phyloP scores from a whole-genome alignment of 92 coral and sea anemone genomes.

The Phymanthus crucifer region DNA sequence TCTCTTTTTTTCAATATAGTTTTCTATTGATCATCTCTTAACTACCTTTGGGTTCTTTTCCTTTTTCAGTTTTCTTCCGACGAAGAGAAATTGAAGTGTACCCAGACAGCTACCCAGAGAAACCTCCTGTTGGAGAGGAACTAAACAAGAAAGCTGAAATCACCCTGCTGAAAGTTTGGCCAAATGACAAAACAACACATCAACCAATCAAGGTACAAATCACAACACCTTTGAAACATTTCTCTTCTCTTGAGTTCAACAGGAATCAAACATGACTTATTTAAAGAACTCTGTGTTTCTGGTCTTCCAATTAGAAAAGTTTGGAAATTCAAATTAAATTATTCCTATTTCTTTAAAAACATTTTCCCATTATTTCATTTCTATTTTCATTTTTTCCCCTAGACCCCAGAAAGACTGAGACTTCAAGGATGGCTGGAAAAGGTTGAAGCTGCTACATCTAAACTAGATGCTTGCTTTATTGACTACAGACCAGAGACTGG shows the following conservation, averaged over 20 bases:
- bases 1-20: not conserved
- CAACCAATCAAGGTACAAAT: constrained; percentile 82
- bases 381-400: constrained; percentile 1
- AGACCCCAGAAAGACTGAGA: constrained; percentile 95
- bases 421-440: constrained; percentile 93
- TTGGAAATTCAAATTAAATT: constrained; percentile 29
- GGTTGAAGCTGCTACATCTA: constrained; percentile 86
- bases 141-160: constrained; percentile 95
- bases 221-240: not conserved
- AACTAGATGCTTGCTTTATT: constrained; percentile 82
- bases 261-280: no score
- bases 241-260: not conserved
- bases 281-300: constrained; percentile 29
- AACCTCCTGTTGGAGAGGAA: constrained; percentile 91
- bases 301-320: constrained; percentile 14
- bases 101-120: constrained; percentile 82
- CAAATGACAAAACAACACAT: constrained; percentile 90
- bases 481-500: constrained; percentile 89
- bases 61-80: constrained; percentile 75
- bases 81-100: constrained; percentile 98
- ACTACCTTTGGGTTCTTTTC: not conserved
- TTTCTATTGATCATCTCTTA: not conserved
- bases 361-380: no score
- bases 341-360: not conserved
- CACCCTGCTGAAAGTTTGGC: constrained; percentile 91